Base-by-base conservation (phyloP, 53 echinoderm and acorn worm species). In the Henricia sp. region DNA sequence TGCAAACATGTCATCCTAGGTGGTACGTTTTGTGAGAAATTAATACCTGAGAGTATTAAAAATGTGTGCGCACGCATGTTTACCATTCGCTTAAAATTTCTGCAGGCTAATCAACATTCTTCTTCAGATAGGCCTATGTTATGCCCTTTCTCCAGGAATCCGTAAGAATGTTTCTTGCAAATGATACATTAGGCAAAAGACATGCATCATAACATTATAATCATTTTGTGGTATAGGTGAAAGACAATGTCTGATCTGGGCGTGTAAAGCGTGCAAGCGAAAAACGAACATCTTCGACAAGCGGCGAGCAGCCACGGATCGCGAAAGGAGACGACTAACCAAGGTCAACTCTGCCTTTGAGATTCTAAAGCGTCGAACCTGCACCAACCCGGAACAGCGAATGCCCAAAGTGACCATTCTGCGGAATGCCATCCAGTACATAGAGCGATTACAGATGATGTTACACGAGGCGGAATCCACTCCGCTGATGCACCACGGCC, bases 291-390 rank as follows among this genome's bases (percentile, higher is more conserved):
- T 93, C 28, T 83, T 86, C 55, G 93, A 96, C 67, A 93, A 93
- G 82, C 73, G 96, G 16, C 91, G 93, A 29, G 93, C 96, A 14
- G 96, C 96, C 12, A 96, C 96, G 28, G 91, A 91, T 42, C 70
- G 96, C 62, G 96, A 96, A 53, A 65, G 96, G 50, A 68, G 96
- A 50, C 86, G 96, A 3, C 75, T 96, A 11, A 91, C 93, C 23
- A 89, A 93, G 65, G 96, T 96, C 44, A 96, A 96, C 56, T 59
- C 96, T 0, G 96, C 96, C 28, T 96, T 96, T 73, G 96, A 96
- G 64, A 69, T 93, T 1, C 72, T 96, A 40, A 96, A 96, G 32
- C 76, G 85, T 54, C 72, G 91, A 37, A 93, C 96, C 12, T 96
- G 96, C 68, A 77, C 91, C 13, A 93, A 91, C 64, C 90, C 96